Percentiles rank a stretch among this genome's conserved stretches.
phyloP scores from a whole-genome alignment of 1,140 invertebrate species.

The Phortica variegata region DNA sequence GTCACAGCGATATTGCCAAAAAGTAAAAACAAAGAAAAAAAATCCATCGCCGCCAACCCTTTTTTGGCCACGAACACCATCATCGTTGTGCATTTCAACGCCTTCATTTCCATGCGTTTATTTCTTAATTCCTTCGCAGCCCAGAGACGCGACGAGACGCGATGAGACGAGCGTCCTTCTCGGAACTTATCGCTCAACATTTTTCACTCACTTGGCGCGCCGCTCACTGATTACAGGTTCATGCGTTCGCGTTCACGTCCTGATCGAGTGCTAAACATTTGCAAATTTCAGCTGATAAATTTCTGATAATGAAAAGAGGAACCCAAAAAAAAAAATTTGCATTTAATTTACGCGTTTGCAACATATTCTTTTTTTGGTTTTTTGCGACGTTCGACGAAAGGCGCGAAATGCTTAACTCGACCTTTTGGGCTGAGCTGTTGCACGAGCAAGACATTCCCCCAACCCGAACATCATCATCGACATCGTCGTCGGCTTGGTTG shows the following conservation, averaged over 20 bases:
- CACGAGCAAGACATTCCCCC: no score
- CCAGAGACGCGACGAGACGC: not conserved
- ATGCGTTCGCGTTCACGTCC: no score
- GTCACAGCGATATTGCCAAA: constrained; percentile 10
- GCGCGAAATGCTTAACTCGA: no score
- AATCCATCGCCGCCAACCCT: not conserved
- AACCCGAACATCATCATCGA: no score
- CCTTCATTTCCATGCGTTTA: constrained; percentile 56
- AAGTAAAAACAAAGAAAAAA: no score
- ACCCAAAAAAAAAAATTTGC: constrained; percentile 26
- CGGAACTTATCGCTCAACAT: constrained; percentile 25
- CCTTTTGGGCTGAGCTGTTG: no score
- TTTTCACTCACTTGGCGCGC: not conserved
- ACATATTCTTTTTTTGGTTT: constrained; percentile 24
- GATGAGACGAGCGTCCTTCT: constrained; percentile 5
- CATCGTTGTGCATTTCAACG: constrained; percentile 44
- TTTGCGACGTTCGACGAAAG: no score
- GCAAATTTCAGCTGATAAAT: constrained; percentile 45
- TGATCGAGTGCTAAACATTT: constrained; percentile 11
- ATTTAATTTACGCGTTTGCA: constrained; percentile 39
- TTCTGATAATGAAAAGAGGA: constrained; percentile 23
- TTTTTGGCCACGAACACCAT: constrained; percentile 3
- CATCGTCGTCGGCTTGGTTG: no score
- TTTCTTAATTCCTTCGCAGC: constrained; percentile 41
- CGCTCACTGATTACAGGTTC: constrained; percentile 4